Conservation (phyloP, 2,113 vertebrate species). For the Xenus cinereus region DNA sequence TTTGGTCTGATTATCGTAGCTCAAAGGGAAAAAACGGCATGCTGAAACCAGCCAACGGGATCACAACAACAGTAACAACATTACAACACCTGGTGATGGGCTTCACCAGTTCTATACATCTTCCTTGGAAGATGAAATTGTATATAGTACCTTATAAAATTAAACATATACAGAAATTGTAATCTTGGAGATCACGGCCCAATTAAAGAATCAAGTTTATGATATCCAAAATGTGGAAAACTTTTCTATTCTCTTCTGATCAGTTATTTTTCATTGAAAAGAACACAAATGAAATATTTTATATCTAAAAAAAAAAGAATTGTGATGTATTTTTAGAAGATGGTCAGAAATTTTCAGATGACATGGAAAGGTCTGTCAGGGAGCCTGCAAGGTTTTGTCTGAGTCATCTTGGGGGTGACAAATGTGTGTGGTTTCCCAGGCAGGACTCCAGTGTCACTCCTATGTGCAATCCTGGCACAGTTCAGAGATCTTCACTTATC, state of each 20-base stretch:
- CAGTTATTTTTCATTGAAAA: not conserved
- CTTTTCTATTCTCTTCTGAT: not conserved
- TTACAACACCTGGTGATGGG: not conserved
- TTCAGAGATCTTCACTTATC: not conserved
- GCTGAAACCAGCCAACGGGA: accelerated
- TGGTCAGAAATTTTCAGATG: not conserved
- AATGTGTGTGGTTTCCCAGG: not conserved
- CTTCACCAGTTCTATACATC: not conserved
- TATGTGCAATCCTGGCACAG: not conserved
- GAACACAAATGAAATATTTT: not conserved
- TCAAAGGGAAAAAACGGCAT: not conserved
- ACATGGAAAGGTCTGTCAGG: not conserved
- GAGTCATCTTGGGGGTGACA: not conserved
- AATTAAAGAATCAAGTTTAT: not conserved
- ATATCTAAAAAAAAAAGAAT: not conserved
- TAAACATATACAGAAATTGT: not conserved
- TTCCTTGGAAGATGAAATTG: not conserved
- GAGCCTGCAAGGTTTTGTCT: not conserved
- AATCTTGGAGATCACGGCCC: not conserved
- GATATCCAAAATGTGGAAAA: not conserved
- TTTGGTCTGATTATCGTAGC: not conserved
- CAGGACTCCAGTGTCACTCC: not conserved
- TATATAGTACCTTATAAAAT: not conserved
- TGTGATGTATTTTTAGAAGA: not conserved
- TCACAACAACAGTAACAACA: not conserved